Evolutionary conservation across 2,113 vertebrate genomes (phyloP), one percentile per base, ranked within the genome.

Genomic region (Forbesichthys papilliferus): DNA sequence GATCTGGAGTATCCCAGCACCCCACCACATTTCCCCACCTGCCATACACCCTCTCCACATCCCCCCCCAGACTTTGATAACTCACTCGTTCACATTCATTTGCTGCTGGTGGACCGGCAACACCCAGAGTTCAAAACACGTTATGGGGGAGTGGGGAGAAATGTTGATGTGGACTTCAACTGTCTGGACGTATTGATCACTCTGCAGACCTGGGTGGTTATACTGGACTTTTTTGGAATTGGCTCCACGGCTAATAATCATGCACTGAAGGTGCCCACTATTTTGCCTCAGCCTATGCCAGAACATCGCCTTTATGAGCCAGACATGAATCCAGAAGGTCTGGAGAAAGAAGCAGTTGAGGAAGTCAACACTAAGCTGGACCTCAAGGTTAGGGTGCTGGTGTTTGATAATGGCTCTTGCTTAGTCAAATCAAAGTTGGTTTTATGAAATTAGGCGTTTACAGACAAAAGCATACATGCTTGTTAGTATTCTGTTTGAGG

Each of bases 181-280:
- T 99, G 97, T 85, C 84, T 99, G 64, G 98, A 99, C 49, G 94
- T 99, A 48, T 85, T 99, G 79, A 96, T 99, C 84, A 98, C 98
- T 0, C 89, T 98, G 64, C 97, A 99, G 77, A 99, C 98, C 42
- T 99, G 98, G 98, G 98, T 99, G 0, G 95, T 99, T 64, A 98
- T 99, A 66, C 86, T 99, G 63, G 98, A 99, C 87, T 99, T 99
- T 83, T 99, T 99, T 90, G 94, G 97, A 6, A 98, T 99, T 61
- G 98, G 98, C 59, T 99, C 98, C 67, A 98, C 97, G 9, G 98
- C 97, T 69, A 95, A 94, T 81, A 99, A 98, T 86, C 98, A 99
- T 46, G 96, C 94, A 0, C 79, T 98, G 85, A 96, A 91, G 84
- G 74, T 85, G 0, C 90, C 88, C 0, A 68, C 91, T 0, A 77